phyloP scores from a whole-genome alignment of 2,888 invertebrate genomes.

The Smittia aterrima region DNA sequence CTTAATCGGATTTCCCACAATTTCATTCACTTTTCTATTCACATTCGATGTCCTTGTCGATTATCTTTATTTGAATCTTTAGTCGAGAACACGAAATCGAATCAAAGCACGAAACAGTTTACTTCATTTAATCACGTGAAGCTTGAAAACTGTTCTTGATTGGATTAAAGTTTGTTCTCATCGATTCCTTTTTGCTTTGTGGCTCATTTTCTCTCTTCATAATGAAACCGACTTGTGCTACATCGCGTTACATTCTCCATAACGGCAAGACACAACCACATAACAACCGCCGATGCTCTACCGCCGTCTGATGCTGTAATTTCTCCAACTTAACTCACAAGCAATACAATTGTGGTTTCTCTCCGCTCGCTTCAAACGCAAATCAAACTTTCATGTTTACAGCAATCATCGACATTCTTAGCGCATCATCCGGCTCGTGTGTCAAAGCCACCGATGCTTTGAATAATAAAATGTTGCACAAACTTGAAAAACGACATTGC shows the following conservation, averaged over 20 bases:
- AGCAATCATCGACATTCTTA: too few relatives aligned
- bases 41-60: too few relatives aligned
- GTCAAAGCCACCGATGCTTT: too few relatives aligned
- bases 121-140: neutral
- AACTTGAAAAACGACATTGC: neutral
- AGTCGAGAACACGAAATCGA: neutral
- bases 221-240: neutral
- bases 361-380: too few relatives aligned
- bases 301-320: constrained; percentile 20
- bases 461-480: too few relatives aligned
- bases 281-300: neutral
- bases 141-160: neutral
- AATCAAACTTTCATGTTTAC: too few relatives aligned
- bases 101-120: neutral
- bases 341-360: neutral
- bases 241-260: neutral
- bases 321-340: neutral
- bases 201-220: neutral
- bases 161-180: neutral
- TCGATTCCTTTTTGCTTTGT: neutral
- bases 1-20: too few relatives aligned
- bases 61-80: too few relatives aligned
- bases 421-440: too few relatives aligned
- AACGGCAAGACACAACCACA: constrained; percentile 8
- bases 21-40: neutral